phyloP scores from a whole-genome alignment of 2,888 invertebrate genomes.

The Amiota mariae region DNA sequence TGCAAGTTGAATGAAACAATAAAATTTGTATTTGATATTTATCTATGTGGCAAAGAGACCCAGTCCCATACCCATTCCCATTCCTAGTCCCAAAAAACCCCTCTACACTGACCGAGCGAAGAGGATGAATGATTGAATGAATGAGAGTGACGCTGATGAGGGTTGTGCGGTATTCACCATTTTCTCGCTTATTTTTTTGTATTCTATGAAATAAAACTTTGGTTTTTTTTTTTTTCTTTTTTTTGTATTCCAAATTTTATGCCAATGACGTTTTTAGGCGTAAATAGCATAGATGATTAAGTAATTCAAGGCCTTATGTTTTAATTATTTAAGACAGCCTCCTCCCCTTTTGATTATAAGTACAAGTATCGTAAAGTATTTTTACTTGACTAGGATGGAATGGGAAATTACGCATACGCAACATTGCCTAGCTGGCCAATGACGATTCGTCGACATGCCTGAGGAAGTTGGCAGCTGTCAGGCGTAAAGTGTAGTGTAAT shows the following conservation, averaged over 20 bases:
- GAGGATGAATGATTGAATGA: background rate
- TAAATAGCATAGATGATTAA: too few species aligned
- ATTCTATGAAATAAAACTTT: too few species aligned
- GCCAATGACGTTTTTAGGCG: background rate
- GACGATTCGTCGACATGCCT: too few species aligned
- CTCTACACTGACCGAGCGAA: background rate
- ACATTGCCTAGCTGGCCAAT: slow-evolving; percentile 26
- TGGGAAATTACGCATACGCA: slow-evolving; percentile 57
- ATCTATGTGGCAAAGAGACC: slow-evolving; percentile 40
- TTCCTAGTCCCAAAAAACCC: too few species aligned
- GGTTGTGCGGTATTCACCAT: background rate
- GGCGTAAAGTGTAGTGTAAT: background rate
- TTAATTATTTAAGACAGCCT: background rate
- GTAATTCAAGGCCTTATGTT: too few species aligned
- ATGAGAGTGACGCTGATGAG: background rate
- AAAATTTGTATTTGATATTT: slow-evolving; percentile 62
- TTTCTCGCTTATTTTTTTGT: background rate
- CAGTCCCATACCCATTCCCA: too few species aligned
- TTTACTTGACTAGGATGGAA: background rate
- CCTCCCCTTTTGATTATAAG: background rate
- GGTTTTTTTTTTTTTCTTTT: background rate
- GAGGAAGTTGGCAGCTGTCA: background rate
- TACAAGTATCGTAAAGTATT: background rate
- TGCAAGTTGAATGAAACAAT: slow-evolving; percentile 51
- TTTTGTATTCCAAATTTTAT: slow-evolving; percentile 15